Evolutionary conservation across 1,140 invertebrate genomes (phyloP), one percentile per base, ranked within the genome.

Genomic region (Bombus waltoni): DNA sequence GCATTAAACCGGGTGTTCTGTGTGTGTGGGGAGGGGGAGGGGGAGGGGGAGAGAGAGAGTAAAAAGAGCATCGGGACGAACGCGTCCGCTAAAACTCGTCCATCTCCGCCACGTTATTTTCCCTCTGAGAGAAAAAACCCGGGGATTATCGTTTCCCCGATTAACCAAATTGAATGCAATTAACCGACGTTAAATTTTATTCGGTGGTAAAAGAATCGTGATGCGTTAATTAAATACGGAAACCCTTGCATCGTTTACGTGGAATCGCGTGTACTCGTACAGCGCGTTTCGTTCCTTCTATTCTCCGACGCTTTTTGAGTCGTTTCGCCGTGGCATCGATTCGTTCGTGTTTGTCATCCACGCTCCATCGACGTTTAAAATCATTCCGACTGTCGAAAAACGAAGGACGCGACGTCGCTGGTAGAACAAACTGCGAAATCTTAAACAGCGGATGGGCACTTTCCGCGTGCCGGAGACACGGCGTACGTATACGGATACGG

Each of bases 21-120:
- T 1, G 32, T 32, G 32, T 0, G 32, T 0, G 32, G 32, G 1
- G 32, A 1, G 32, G 32, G 32, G 1, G 32, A 1, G 32, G 32
- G 32, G 0, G 0, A n/a, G 35, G 32, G 38, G 22, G 9, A 25
- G 5, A 13, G 44, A 40, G 15, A 22, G 8, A 32, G 2, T 47
- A 47, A 84, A 84, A 79, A 79, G 32, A 84, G 62, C 73, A 68
- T 77, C 73, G 71, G 59, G 5, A 66, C 81, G 81, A 70, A 57
- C 2, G 18, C 32, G 42, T 57, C 28, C 44, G 10, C 8, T 40
- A 10, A 66, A 66, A 83, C 72, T 25, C 66, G 47, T 84, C 76
- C 47, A 79, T 85, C 68, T 53, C 79, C n/a, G 10, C 4, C 57
- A 0, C 11, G 6, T 10, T 22, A 15, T 76, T n/a, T 32, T 32